Conservation (phyloP, 2,888 invertebrate genomes). For the Digitonthophagus gazella region DNA sequence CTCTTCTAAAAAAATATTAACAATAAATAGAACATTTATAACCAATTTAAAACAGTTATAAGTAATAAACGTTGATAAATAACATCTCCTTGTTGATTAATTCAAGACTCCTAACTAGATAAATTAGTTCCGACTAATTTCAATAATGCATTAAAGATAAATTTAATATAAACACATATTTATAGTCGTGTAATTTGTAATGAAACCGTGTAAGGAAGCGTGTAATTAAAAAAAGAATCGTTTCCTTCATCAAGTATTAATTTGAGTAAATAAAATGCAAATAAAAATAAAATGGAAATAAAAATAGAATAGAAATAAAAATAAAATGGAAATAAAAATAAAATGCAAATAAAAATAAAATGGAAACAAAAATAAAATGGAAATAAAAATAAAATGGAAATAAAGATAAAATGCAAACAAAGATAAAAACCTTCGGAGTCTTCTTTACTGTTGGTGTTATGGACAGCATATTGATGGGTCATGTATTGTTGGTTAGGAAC, state of each 20-base stretch:
- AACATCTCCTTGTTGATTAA: background rate
- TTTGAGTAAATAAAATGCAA: background rate
- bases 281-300: too few relatives aligned
- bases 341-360: too few relatives aligned
- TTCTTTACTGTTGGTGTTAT: constrained; percentile 26
- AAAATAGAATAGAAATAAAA: too few relatives aligned
- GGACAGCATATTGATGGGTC: constrained; percentile 27
- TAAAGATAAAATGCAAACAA: constrained; percentile 14
- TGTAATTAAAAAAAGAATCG: background rate
- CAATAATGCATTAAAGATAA: background rate
- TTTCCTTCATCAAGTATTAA: background rate
- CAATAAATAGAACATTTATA: too few relatives aligned
- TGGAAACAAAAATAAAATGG: too few relatives aligned
- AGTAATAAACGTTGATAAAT: background rate
- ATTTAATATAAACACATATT: background rate
- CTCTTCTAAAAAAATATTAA: too few relatives aligned
- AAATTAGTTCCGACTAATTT: background rate
- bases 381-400: background rate
- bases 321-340: too few relatives aligned
- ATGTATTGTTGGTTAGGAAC: constrained; percentile 28
- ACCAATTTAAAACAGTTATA: background rate
- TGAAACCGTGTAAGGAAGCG: background rate
- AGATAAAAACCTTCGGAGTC: constrained; percentile 27
- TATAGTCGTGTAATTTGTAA: background rate
- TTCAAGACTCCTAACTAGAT: background rate